phyloP scores from a whole-genome alignment of 2,113 vertebrate genomes.

The Bubalus kerabau region DNA sequence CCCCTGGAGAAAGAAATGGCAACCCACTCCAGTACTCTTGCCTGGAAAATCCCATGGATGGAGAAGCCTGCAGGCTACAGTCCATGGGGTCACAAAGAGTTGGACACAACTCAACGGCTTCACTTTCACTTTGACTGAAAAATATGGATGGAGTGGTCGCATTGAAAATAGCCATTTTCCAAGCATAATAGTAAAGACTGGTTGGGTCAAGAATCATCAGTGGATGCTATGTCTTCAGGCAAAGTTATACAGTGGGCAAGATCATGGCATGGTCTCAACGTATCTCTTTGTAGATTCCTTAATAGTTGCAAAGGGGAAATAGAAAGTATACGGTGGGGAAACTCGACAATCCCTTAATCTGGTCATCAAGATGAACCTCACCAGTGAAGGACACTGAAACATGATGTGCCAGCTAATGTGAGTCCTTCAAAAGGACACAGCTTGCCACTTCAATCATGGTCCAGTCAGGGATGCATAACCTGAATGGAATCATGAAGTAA shows the following conservation, averaged over 20 bases:
- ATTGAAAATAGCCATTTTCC: background rate
- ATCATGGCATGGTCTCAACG: background rate
- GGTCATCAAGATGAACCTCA: background rate
- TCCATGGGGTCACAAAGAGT: background rate
- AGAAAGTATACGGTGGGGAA: background rate
- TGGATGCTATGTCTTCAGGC: background rate
- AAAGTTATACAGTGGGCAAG: background rate
- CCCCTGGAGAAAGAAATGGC: too few relatives aligned
- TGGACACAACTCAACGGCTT: fast-evolving
- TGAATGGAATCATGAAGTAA: background rate
- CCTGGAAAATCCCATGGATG: background rate
- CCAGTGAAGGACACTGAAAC: background rate
- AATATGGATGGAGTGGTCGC: background rate
- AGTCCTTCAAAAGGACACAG: background rate
- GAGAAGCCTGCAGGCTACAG: background rate
- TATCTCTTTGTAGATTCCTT: background rate
- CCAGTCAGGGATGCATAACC: background rate
- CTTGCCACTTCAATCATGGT: background rate
- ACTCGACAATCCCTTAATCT: background rate
- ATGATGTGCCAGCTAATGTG: background rate
- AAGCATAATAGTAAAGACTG: background rate
- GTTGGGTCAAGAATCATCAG: background rate
- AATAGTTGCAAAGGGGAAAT: background rate
- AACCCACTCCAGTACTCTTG: background rate
- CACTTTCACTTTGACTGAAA: background rate